These are phyloP conservation scores for Heterocephalus glaber DNA, from an alignment of 2,113 vertebrate genomes.

Conservation along the genomic window DNA sequence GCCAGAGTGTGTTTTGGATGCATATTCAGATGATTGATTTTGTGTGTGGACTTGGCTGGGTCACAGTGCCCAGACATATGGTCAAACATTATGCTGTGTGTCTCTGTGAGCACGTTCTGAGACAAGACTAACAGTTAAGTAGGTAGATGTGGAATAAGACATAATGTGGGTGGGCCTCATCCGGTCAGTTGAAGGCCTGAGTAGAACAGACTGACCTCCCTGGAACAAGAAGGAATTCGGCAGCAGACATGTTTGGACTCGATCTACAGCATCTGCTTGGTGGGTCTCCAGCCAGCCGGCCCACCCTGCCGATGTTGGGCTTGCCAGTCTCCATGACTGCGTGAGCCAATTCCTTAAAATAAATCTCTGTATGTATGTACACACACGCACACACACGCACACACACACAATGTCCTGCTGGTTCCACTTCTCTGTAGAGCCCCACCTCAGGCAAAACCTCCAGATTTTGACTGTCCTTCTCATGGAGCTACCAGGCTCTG, in stretches of 20 bases:
- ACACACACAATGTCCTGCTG: background rate
- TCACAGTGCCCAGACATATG: background rate
- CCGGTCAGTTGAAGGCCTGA: background rate
- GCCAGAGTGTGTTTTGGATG: background rate
- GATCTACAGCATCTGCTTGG: background rate
- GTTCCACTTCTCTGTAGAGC: background rate
- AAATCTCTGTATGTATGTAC: background rate
- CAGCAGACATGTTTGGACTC: background rate
- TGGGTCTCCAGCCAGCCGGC: background rate
- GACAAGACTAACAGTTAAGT: background rate
- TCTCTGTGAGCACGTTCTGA: background rate
- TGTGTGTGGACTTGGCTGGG: background rate
- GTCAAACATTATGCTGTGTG: background rate
- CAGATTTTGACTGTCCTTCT: background rate
- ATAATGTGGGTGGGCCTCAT: background rate
- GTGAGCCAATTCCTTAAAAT: conserved; percentile 1
- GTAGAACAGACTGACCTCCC: conserved; percentile 7
- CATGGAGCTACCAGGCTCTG: background rate
- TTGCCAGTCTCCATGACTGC: background rate
- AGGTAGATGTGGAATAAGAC: background rate
- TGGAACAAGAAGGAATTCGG: background rate
- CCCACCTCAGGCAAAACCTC: background rate
- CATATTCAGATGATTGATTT: background rate
- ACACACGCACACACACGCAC: background rate
- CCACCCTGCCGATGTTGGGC: background rate